A percentile compares a stretch with the other conserved stretches of the same genome.
phyloP scores from a whole-genome alignment of 2,888 invertebrate species.

The Dryomyza anilis region DNA sequence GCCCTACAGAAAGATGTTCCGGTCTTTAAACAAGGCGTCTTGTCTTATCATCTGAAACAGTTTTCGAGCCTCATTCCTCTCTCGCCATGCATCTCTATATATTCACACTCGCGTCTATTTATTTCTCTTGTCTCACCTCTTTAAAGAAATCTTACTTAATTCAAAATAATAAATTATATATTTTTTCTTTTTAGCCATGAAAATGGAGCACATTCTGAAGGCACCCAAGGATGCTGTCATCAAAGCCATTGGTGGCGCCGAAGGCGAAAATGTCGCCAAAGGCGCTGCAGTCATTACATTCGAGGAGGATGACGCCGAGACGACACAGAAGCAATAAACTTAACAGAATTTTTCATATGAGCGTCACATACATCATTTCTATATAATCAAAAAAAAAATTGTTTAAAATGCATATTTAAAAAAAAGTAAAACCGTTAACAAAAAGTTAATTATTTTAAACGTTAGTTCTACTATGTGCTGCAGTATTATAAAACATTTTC shows the following conservation, averaged over 20 bases:
- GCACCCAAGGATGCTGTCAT: slow-evolving; percentile 81
- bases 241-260: slow-evolving; percentile 72
- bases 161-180: slow-evolving; percentile 1
- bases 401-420: background rate
- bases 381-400: too few species aligned
- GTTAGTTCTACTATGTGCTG: background rate
- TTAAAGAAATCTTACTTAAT: too few species aligned
- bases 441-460: slow-evolving; percentile 22
- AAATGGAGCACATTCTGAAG: slow-evolving; percentile 97
- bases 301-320: slow-evolving; percentile 56
- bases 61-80: too few species aligned
- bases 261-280: slow-evolving; percentile 84
- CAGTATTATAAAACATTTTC: background rate
- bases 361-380: too few species aligned
- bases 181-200: slow-evolving; percentile 77
- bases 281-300: slow-evolving; percentile 69
- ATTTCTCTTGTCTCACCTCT: too few species aligned
- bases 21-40: too few species aligned
- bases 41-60: too few species aligned
- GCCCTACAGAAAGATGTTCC: too few species aligned
- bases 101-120: too few species aligned
- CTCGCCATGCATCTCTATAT: too few species aligned
- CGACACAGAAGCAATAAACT: too few species aligned
- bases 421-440: slow-evolving; percentile 31
- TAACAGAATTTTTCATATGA: too few species aligned